Base-by-base conservation (phyloP, 1,140 invertebrate species). In the Antheraea mylitta region DNA sequence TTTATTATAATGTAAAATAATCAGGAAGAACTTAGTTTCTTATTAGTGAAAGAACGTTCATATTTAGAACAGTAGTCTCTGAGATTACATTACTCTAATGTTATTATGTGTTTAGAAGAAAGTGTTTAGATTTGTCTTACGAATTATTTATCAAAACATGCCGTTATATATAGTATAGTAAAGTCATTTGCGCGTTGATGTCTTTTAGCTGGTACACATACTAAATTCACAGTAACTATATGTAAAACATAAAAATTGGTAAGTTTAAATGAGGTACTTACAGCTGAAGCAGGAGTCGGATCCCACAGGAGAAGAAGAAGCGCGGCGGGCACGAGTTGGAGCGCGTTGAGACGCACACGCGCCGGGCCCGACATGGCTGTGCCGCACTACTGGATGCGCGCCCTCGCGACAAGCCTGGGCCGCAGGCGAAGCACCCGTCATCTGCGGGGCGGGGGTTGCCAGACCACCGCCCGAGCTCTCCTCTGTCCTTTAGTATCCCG, bases 401-500 rank as follows among this genome's bases (percentile, higher is more conserved):
- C 85, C 83, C 83, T 82, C 79, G 64, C 69, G 72, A 74, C 74
- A 75, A 76, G 68, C 66, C 76, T 68, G 72, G 75, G 80, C 70
- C 72, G 71, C 67, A 61, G 78, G 71, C 70, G 75, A 65, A 70
- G 77, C 76, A 75, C 73, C 72, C 73, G 76, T 69, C 76, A 65
- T 74, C 72, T 68, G 67, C 75, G 78, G 77, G 82, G 82, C 73
- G 75, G 81, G 80, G 86, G 82, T 82, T 83, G 62, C 66, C 80
- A 73, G 76, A 61, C 81, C 77, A 82, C 82, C 75, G 78, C 79
- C 82, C 82, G 83, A 83, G 70, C 81, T 68, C 80, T 86, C 80
- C 83, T 85, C 84, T 72, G 78, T 87, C 86, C 85, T 85, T 76
- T 88, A 91, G 89, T 91, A 86, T 88, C 88, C 88, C 82, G 87